Evolutionary conservation across 2,888 invertebrate species (phyloP).

Genomic region (Zygogramma bicolorata): DNA sequence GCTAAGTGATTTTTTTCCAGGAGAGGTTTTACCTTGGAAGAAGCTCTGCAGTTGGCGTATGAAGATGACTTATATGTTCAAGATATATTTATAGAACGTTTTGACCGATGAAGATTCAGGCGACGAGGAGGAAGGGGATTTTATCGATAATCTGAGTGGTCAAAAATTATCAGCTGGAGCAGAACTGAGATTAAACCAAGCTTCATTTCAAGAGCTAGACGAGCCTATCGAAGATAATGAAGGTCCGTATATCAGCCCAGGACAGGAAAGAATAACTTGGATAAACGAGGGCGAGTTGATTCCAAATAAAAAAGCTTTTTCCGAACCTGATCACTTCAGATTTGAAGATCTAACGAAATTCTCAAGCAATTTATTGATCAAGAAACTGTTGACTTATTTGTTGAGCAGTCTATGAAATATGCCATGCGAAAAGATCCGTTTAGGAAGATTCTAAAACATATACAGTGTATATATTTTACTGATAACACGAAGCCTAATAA

Average conservation of each 20-base stretch:
- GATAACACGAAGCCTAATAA: constrained; percentile 18
- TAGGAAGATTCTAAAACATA: background rate
- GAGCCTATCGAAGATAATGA: constrained; percentile 18
- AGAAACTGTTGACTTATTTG: constrained; percentile 13
- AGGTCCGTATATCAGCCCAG: constrained; percentile 21
- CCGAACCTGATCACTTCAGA: constrained; percentile 9
- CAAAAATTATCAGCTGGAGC: background rate
- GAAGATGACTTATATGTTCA: background rate
- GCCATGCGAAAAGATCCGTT: background rate
- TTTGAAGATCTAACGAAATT: background rate
- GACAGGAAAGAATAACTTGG: constrained; percentile 20
- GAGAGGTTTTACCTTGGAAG: constrained; percentile 19
- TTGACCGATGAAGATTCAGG: background rate
- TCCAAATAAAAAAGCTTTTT: constrained; percentile 13
- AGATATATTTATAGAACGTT: constrained; percentile 14
- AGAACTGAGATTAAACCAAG: constrained; percentile 13
- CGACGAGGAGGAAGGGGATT: background rate
- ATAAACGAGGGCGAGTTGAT: constrained; percentile 3
- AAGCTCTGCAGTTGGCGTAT: background rate
- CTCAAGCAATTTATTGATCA: constrained; percentile 20
- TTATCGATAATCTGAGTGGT: background rate
- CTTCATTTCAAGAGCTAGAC: constrained; percentile 6
- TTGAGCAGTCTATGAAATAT: constrained; percentile 23
- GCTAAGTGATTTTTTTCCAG: constrained; percentile 13
- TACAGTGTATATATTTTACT: background rate